Conservation (phyloP, 2,888 invertebrate species). For the Drosophila picticornis region DNA sequence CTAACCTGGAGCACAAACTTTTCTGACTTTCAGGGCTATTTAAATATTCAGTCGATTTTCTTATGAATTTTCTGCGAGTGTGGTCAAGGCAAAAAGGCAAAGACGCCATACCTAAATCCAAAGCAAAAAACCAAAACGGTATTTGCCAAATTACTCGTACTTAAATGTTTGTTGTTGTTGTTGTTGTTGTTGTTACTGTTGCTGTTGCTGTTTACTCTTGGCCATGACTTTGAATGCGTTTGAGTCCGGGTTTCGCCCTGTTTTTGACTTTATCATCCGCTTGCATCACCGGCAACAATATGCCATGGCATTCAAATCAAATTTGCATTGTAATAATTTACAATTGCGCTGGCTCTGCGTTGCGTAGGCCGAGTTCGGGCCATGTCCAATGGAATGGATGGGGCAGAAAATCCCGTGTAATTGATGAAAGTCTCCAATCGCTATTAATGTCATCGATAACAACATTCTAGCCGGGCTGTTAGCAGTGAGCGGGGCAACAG, state of each 20-base stretch:
- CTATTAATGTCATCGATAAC: slow-evolving; percentile 81
- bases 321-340: slow-evolving; percentile 81
- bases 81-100: slow-evolving; percentile 60
- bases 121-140: slow-evolving; percentile 61
- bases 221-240: slow-evolving; percentile 73
- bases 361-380: slow-evolving; percentile 70
- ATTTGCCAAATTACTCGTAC: slow-evolving; percentile 74
- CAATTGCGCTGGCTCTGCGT: slow-evolving; percentile 55
- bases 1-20: neutral
- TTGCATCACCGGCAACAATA: slow-evolving; percentile 66
- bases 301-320: slow-evolving; percentile 70
- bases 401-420: slow-evolving; percentile 56
- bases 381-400: slow-evolving; percentile 38
- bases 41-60: neutral
- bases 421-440: slow-evolving; percentile 80
- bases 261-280: slow-evolving; percentile 62
- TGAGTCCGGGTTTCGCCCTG: slow-evolving; percentile 39
- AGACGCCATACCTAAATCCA: slow-evolving; percentile 38
- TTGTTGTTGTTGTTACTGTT: slow-evolving; percentile 31
- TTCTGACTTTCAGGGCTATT: neutral
- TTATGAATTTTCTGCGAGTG: neutral
- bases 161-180: slow-evolving; percentile 57
- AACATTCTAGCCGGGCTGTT: slow-evolving; percentile 46
- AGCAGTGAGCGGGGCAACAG: slow-evolving; percentile 23
- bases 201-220: slow-evolving; percentile 21